These are phyloP conservation scores for Corbicula japonica DNA, from an alignment of 2,888 invertebrate species.

Conservation along the genomic window DNA sequence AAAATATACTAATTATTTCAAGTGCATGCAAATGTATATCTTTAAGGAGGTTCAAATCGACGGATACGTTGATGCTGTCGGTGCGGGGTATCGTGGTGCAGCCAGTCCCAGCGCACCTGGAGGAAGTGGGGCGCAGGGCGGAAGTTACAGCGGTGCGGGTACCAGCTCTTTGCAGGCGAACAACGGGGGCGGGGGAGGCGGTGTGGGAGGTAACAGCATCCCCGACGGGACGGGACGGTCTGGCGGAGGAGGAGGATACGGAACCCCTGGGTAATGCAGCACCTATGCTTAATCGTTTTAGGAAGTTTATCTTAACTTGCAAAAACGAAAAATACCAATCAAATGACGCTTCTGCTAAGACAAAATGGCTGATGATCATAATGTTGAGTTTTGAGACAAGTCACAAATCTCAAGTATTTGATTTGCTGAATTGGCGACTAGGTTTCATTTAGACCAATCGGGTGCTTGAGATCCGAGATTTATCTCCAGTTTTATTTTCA, in stretches of 20 bases:
- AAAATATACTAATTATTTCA: too few species aligned
- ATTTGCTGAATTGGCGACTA: too few species aligned
- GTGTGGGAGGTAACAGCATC: constrained; percentile 55
- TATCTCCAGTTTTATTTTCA: too few species aligned
- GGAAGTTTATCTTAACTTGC: neutral
- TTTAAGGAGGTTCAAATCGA: constrained; percentile 67
- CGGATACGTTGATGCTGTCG: constrained; percentile 70
- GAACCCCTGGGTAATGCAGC: constrained; percentile 54
- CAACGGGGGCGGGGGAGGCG: constrained; percentile 78
- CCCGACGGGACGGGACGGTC: constrained; percentile 60
- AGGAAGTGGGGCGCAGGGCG: constrained; percentile 70
- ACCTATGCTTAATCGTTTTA: neutral
- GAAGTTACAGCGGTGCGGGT: constrained; percentile 68
- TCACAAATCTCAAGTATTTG: too few species aligned
- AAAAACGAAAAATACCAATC: constrained; percentile 10
- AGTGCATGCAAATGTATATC: neutral
- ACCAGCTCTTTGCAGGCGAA: constrained; percentile 43
- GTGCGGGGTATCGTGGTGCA: constrained; percentile 75
- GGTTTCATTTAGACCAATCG: too few species aligned
- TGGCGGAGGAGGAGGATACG: constrained; percentile 77
- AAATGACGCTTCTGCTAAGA: too few species aligned
- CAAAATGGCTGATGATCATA: too few species aligned
- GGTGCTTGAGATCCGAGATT: too few species aligned
- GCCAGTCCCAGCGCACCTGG: constrained; percentile 31
- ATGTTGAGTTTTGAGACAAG: too few species aligned